A percentile compares a stretch with the other conserved stretches of the same genome.
phyloP scores from a whole-genome alignment of 1,140 invertebrate genomes.

The Dinoponera quadriceps region DNA sequence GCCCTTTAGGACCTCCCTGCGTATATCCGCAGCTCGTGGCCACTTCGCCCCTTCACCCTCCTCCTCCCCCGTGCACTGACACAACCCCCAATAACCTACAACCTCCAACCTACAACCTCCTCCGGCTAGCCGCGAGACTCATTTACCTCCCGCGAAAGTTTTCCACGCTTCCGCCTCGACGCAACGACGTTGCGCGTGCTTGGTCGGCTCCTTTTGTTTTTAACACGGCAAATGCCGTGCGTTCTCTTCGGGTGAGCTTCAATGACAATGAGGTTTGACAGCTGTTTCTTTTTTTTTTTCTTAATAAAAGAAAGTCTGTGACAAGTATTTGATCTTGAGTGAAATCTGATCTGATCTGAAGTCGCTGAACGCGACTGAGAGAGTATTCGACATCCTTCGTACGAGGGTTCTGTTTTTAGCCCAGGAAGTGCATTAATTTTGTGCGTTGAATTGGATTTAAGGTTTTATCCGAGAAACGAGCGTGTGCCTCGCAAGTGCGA shows the following conservation, averaged over 20 bases:
- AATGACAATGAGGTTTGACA: background rate
- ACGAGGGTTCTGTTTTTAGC: constrained; percentile 78
- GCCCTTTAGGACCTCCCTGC: constrained; percentile 61
- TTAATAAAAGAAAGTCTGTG: background rate
- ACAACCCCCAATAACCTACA: constrained; percentile 39
- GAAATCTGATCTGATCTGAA: no score
- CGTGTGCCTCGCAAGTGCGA: constrained; percentile 20
- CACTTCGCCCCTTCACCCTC: constrained; percentile 64
- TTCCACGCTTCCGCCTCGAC: constrained; percentile 38
- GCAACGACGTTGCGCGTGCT: constrained; percentile 24
- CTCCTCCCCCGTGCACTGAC: constrained; percentile 34
- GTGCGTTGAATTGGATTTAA: constrained; percentile 72
- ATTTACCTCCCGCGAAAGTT: constrained; percentile 72
- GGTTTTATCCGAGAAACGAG: constrained; percentile 57
- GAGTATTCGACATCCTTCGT: no score
- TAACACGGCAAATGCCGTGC: no score
- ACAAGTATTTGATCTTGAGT: background rate
- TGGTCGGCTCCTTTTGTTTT: constrained; percentile 39
- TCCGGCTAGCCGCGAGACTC: constrained; percentile 69
- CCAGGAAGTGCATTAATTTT: constrained; percentile 81
- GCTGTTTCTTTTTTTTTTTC: constrained; percentile 45
- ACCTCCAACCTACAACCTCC: constrained; percentile 32
- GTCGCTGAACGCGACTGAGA: no score
- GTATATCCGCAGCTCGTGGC: constrained; percentile 57
- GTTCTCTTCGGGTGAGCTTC: constrained; percentile 4